Evolutionary conservation across 30 jellyfish, hydroid and myxozoan genomes (phyloP).

Genomic region (Aurelia aurita complex sp. Pacific): DNA sequence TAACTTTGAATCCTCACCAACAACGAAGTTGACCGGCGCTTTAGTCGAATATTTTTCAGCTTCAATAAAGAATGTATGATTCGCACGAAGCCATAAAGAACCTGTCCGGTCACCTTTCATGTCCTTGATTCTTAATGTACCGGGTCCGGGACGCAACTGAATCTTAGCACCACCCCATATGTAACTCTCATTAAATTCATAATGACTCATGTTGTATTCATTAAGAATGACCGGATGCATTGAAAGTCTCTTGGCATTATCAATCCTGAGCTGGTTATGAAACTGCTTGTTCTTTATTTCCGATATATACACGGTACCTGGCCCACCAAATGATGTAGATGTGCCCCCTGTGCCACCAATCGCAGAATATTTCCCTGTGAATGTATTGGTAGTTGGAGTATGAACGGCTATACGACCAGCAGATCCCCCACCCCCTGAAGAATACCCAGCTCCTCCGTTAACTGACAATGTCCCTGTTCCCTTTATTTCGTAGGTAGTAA

Average conservation of each 20-base stretch:
- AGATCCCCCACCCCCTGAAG: conserved; percentile 64
- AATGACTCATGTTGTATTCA: conserved; percentile 30
- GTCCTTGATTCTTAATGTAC: conserved; percentile 3
- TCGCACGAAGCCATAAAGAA: conserved; percentile 20
- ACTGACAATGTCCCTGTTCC: conserved; percentile 57
- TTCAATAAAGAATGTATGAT: conserved; percentile 55
- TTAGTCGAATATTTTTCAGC: conserved; percentile 50
- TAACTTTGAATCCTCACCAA: conserved; percentile 42
- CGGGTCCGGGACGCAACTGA: conserved; percentile 49
- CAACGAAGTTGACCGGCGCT: conserved; percentile 61
- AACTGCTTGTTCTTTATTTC: conserved; percentile 22
- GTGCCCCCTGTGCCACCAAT: conserved; percentile 54
- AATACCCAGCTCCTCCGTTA: conserved; percentile 62
- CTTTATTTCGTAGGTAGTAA: conserved; percentile 32
- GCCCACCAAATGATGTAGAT: conserved; percentile 61
- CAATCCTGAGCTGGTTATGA: conserved; percentile 36
- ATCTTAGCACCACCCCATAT: conserved; percentile 62
- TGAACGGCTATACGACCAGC: conserved; percentile 71
- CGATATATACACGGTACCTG: conserved; percentile 60
- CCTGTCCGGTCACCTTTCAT: conserved; percentile 67
- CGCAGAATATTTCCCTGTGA: conserved; percentile 43
- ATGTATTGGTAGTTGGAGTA: conserved; percentile 19
- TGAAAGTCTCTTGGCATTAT: conserved; percentile 29
- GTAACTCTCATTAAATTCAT: conserved; percentile 24
- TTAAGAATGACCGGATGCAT: conserved; percentile 58